Evolutionary conservation across 2,113 vertebrate genomes (phyloP).

Genomic region (Urocitellus parryii): DNA sequence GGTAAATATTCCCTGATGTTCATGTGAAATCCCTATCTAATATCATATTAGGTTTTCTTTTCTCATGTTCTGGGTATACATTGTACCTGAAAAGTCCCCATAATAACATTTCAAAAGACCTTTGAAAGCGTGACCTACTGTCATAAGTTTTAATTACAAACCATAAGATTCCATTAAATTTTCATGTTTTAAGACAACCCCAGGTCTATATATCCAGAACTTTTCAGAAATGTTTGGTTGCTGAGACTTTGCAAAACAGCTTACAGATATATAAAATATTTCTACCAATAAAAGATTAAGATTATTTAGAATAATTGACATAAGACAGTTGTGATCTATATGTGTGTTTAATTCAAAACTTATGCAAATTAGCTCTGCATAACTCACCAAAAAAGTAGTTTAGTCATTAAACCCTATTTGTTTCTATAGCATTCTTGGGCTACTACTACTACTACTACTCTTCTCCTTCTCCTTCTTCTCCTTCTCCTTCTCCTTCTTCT

Average conservation of each 20-base stretch:
- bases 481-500: too few relatives aligned
- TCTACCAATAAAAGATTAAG: not conserved
- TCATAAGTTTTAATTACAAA: not conserved
- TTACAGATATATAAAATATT: conserved; percentile 32
- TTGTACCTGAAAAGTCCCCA: not conserved
- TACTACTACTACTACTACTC: too few relatives aligned
- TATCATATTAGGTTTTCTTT: not conserved
- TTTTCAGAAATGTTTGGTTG: not conserved
- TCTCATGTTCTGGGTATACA: not conserved
- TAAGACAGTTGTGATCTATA: not conserved
- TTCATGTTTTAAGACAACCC: conserved; percentile 36
- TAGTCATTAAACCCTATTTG: conserved; percentile 42
- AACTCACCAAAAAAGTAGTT: conserved; percentile 21
- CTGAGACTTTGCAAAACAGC: conserved; percentile 21
- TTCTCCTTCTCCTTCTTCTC: too few relatives aligned
- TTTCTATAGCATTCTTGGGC: conserved; percentile 38
- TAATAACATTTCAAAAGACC: not conserved
- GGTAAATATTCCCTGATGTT: not conserved
- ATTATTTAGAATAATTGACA: conserved; percentile 56
- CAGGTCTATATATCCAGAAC: not conserved
- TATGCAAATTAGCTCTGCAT: conserved; percentile 13
- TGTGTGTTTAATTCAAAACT: conserved; percentile 55
- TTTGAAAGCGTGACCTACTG: not conserved
- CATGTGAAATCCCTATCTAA: not conserved
- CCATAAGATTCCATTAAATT: not conserved